These are phyloP conservation scores for Mesitornis unicolor DNA, from an alignment of 2,113 vertebrate species.

Conservation along the genomic window DNA sequence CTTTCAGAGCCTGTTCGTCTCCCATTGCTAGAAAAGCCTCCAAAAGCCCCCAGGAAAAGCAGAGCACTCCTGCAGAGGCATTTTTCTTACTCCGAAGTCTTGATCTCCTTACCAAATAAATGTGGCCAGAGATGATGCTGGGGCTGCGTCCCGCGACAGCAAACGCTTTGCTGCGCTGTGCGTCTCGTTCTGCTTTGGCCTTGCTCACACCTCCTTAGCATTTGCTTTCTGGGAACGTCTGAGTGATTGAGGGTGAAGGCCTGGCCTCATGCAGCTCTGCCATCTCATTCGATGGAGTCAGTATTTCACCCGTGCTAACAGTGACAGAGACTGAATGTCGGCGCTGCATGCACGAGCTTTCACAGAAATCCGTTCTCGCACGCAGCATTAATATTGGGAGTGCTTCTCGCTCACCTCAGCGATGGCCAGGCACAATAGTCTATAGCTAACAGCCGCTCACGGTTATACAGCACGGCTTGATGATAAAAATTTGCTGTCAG, in stretches of 20 bases:
- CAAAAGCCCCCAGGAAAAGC: background rate
- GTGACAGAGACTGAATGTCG: conserved; percentile 8
- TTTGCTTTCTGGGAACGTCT: background rate
- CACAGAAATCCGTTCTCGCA: conserved; percentile 37
- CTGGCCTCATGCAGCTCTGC: conserved; percentile 28
- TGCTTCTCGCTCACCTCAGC: background rate
- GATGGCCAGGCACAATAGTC: background rate
- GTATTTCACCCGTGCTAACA: background rate
- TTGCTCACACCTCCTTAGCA: background rate
- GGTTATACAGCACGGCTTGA: background rate
- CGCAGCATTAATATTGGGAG: background rate
- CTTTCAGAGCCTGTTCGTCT: background rate
- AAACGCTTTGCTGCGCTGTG: background rate
- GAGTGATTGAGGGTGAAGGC: background rate
- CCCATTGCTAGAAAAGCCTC: background rate
- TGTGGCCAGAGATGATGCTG: background rate
- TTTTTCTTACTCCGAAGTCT: background rate
- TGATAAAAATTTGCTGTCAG: background rate
- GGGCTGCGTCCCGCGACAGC: background rate
- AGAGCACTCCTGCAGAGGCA: background rate
- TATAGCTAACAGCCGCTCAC: conserved; percentile 14
- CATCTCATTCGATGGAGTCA: background rate
- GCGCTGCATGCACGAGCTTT: background rate
- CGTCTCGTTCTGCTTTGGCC: background rate
- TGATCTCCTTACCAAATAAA: background rate